These are phyloP conservation scores for Penaeus chinensis DNA, from an alignment of 1,140 invertebrate genomes.

Conservation along the genomic window DNA sequence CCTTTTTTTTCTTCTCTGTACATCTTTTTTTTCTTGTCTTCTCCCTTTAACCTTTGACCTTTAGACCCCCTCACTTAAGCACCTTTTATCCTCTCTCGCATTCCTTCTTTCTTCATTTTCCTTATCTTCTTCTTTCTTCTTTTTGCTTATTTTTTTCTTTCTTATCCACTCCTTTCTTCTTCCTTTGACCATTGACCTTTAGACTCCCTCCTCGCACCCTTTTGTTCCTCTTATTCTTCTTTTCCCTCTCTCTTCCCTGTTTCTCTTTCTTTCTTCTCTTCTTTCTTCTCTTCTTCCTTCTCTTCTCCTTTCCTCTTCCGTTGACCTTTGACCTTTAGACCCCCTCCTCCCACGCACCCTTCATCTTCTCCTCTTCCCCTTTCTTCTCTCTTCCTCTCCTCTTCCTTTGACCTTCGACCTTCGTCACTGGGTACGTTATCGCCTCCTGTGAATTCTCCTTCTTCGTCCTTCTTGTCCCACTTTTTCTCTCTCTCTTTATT, in stretches of 20 bases:
- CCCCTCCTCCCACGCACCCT: no score
- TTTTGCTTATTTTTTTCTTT: neutral
- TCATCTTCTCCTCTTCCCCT: no score
- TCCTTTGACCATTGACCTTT: neutral
- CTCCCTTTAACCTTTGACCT: neutral
- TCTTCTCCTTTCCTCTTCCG: no score
- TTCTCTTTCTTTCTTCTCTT: no score
- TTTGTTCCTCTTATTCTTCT: neutral
- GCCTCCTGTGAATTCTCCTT: no score
- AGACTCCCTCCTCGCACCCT: neutral
- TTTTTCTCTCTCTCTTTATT: no score
- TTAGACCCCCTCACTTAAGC: neutral
- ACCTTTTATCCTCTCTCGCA: neutral
- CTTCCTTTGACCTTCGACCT: no score
- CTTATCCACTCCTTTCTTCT: neutral
- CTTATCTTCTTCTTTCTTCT: neutral
- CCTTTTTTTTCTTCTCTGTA: neutral
- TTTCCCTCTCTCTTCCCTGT: neutral
- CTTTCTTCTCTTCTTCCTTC: no score
- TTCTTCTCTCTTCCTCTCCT: no score
- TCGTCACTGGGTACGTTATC: no score
- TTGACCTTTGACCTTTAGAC: no score
- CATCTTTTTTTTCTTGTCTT: neutral
- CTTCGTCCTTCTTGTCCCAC: no score
- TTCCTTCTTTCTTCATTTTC: neutral